Percentiles rank a stretch among this genome's conserved stretches.
These are phyloP conservation scores for Spheniscus mendiculus DNA, from an alignment of 2,113 vertebrate species.

Conservation along the genomic window DNA sequence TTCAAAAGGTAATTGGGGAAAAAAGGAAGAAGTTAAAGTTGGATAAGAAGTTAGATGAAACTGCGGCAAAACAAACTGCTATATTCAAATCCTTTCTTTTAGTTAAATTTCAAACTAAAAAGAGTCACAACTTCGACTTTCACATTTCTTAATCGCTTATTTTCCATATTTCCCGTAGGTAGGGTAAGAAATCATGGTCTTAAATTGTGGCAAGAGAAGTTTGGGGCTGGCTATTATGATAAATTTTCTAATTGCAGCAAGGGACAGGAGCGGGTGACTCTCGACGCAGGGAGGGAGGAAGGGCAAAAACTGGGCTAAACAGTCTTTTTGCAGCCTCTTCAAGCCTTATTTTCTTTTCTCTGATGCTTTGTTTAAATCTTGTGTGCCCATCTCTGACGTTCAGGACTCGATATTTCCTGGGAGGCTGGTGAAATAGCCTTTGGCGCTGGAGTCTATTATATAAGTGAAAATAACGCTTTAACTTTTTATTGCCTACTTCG, in stretches of 20 bases:
- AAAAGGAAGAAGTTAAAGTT: not conserved
- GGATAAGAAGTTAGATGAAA: not conserved
- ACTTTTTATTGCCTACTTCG: not conserved
- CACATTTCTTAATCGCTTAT: not conserved
- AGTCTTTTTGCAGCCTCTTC: not conserved
- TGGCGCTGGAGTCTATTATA: rapidly evolving
- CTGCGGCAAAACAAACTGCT: not conserved
- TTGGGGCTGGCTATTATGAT: rapidly evolving
- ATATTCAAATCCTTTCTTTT: not conserved
- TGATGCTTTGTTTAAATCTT: not conserved
- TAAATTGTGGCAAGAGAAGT: not conserved
- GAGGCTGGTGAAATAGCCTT: not conserved
- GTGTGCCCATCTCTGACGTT: not conserved
- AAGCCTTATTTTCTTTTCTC: not conserved
- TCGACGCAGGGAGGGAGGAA: rapidly evolving
- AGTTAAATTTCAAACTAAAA: not conserved
- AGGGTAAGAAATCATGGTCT: not conserved
- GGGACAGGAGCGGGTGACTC: not conserved
- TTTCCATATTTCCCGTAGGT: not conserved
- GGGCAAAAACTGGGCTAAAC: not conserved
- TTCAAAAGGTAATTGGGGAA: not conserved
- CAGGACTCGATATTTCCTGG: not conserved
- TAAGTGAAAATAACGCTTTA: not conserved
- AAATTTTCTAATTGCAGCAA: rapidly evolving
- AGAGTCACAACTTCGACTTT: not conserved